Percentiles rank a stretch among this genome's conserved stretches.
These are phyloP conservation scores for Plectrocnemia conspersa DNA, from an alignment of 1,140 invertebrate genomes.

Conservation along the genomic window DNA sequence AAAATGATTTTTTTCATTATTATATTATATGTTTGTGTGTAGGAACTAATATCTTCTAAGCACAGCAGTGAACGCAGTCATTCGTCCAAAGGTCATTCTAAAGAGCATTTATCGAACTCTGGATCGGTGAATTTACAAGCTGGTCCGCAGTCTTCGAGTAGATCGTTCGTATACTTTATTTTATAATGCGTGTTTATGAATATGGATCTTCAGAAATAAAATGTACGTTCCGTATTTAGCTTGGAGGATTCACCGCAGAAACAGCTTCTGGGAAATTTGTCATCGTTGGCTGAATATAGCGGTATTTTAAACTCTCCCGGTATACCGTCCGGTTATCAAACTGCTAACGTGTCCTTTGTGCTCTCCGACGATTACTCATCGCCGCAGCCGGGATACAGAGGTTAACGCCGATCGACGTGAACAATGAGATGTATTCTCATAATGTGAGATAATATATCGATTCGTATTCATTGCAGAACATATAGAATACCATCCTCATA, in stretches of 20 bases:
- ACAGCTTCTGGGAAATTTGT: constrained; percentile 44
- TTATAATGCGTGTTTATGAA: too few species aligned
- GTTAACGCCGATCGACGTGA: constrained; percentile 33
- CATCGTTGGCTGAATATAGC: constrained; percentile 42
- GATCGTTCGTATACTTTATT: constrained; percentile 27
- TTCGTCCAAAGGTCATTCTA: constrained; percentile 48
- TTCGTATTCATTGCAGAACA: constrained; percentile 17
- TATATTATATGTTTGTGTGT: background rate
- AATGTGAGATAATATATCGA: background rate
- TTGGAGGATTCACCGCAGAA: constrained; percentile 52
- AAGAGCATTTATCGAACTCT: constrained; percentile 45
- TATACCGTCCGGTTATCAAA: constrained; percentile 20
- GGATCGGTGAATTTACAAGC: background rate
- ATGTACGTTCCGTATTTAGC: too few species aligned
- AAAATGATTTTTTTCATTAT: background rate
- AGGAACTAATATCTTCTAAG: constrained; percentile 37
- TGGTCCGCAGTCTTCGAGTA: constrained; percentile 11
- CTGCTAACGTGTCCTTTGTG: constrained; percentile 45
- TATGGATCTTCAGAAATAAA: too few species aligned
- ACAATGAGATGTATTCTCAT: background rate
- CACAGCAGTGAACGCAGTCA: constrained; percentile 44
- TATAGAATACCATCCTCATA: constrained; percentile 22
- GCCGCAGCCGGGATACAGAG: constrained; percentile 43
- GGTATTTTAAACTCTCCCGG: constrained; percentile 42
- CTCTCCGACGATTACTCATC: constrained; percentile 48